phyloP scores from a whole-genome alignment of 2,797 vertebrate genomes.

The Sebastes oblongus region DNA sequence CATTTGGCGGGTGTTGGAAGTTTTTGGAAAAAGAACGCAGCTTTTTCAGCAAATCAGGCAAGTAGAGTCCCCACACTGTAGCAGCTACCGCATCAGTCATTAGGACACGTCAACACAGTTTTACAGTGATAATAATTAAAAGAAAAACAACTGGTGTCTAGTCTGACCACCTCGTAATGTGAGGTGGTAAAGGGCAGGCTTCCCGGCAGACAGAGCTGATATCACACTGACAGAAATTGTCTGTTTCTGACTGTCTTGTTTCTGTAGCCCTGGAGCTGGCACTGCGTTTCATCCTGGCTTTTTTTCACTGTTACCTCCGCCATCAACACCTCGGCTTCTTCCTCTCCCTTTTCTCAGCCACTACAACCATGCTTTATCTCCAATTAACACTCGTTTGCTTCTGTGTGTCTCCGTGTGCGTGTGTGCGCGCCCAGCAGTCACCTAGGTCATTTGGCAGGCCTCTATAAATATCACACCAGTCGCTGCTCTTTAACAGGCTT shows the following conservation, averaged over 20 bases:
- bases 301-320: constrained; percentile 64
- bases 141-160: constrained; percentile 10
- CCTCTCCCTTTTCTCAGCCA: constrained; percentile 68
- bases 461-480: constrained; percentile 81
- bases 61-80: not conserved
- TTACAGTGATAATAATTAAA: constrained; percentile 32
- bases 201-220: constrained; percentile 39
- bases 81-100: not conserved
- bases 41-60: not conserved
- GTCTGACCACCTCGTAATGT: constrained; percentile 30
- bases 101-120: constrained; percentile 19
- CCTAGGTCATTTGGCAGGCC: constrained; percentile 73
- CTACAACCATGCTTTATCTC: constrained; percentile 74
- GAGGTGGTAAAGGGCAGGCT: constrained; percentile 41
- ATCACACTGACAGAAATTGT: constrained; percentile 56
- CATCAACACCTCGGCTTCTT: constrained; percentile 74
- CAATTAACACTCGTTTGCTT: constrained; percentile 82
- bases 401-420: constrained; percentile 18
- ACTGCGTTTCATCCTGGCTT: constrained; percentile 46
- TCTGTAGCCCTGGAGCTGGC: constrained; percentile 43
- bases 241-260: constrained; percentile 30
- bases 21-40: not conserved
- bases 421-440: constrained; percentile 60
- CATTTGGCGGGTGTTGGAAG: too few relatives aligned
- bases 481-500: constrained; percentile 75